Base-by-base conservation (phyloP, 2,888 invertebrate species). In the Ochlodes sylvanus region DNA sequence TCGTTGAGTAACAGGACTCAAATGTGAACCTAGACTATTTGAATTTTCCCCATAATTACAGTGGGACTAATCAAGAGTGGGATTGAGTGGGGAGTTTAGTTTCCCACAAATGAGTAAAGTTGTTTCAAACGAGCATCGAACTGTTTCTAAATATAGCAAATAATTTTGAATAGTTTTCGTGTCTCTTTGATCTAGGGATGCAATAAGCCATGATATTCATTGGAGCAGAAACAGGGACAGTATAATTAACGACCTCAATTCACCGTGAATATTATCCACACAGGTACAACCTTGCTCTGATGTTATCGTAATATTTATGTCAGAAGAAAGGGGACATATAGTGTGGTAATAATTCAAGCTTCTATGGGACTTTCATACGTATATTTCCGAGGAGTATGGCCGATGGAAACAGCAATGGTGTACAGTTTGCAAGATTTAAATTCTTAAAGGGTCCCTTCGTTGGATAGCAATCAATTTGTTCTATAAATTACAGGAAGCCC, bases 121-220 rank as follows among this genome's bases (percentile, higher is more conserved):
- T 19, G 12, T 12, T 50, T 50, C 7, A 50, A 50, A 50, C n/a
- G 9, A 47, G 44, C 17, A 21, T n/a, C 4, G n/a, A 32, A 32
- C 27, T 54, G 9, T 50, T 50, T 19, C 50, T 50, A 50, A 19
- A 54, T n/a, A 32, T 27, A 54, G 2, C 65, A 50, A 65, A 47
- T 21, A 34, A 34, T 65, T 38, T 38, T 50, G 50, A 52, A 41
- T 50, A 47, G 50, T 47, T 65, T 52, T 58, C 58, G 15, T 64
- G 32, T 58, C 58, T 57, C 47, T 52, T 52, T 57, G 65, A 58
- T 41, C 41, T 58, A 50, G 21, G 52, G 58, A 50, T 58, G 65
- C 65, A 65, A 57, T 58, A 65, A 65, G 58, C 41, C 41, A 65
- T 65, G 65, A 65, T 58, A 58, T 50, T 17, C 58, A 58, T 65